These are phyloP conservation scores for Rhabdophis nuchalis DNA, from an alignment of 2,797 vertebrate genomes.

Conservation along the genomic window DNA sequence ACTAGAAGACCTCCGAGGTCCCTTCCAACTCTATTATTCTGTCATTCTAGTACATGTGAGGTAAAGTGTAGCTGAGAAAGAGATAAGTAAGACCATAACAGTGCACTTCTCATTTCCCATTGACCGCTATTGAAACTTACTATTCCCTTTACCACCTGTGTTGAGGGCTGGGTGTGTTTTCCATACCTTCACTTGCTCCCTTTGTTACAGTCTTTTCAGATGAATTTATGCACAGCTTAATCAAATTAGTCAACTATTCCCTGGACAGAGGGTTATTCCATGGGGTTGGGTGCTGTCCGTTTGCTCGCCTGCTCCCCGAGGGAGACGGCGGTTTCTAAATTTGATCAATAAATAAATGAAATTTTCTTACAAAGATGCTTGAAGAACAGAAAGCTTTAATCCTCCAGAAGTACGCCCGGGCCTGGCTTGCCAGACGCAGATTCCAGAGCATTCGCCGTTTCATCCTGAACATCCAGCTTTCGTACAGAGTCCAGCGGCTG, in stretches of 20 bases:
- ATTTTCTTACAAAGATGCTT: slow-evolving; percentile 77
- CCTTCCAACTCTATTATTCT: not conserved
- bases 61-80: not conserved
- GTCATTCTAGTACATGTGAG: not conserved
- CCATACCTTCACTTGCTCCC: not conserved
- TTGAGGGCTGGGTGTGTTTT: not conserved
- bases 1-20: not conserved
- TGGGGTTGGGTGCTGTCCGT: not conserved
- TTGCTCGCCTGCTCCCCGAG: not conserved
- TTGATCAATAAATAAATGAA: not conserved
- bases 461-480: slow-evolving; percentile 92
- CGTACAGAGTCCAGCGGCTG: slow-evolving; percentile 88
- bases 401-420: slow-evolving; percentile 90
- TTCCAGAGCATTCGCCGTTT: slow-evolving; percentile 91
- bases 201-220: not conserved
- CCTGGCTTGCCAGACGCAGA: slow-evolving; percentile 89
- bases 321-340: not conserved
- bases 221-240: not conserved
- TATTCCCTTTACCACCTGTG: not conserved
- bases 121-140: not conserved
- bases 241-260: not conserved
- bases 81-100: not conserved
- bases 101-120: not conserved
- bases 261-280: rapidly evolving
- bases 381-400: slow-evolving; percentile 88